phyloP scores from a whole-genome alignment of 2,888 invertebrate genomes.

The Cantharis rufa region DNA sequence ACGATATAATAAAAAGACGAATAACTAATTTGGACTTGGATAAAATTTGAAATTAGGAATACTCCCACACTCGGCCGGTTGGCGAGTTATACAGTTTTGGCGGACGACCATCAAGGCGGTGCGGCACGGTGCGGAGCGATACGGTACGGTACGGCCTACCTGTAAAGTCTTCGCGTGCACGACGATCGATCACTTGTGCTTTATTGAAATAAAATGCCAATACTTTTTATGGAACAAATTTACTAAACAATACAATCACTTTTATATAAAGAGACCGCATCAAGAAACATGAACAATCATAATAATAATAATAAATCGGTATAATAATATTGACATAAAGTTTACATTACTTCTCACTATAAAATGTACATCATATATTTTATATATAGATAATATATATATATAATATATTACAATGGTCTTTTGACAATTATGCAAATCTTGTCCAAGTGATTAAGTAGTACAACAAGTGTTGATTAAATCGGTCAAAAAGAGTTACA shows the following conservation, averaged over 20 bases:
- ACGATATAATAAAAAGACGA: no score
- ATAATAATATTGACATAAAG: conserved; percentile 53
- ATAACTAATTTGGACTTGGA: no score
- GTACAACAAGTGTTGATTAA: conserved; percentile 45
- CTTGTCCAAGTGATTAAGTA: conserved; percentile 52
- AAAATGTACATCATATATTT: conserved; percentile 52
- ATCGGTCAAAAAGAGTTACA: conserved; percentile 18
- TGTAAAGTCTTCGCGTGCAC: background rate
- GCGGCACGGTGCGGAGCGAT: no score
- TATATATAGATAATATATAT: background rate
- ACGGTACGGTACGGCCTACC: no score
- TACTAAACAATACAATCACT: conserved; percentile 56
- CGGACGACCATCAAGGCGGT: no score
- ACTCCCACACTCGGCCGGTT: background rate
- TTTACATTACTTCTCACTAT: conserved; percentile 47
- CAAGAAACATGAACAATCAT: conserved; percentile 54
- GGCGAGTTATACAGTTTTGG: no score
- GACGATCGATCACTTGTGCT: background rate
- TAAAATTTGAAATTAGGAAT: background rate
- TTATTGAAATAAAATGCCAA: conserved; percentile 26
- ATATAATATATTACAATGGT: conserved; percentile 51
- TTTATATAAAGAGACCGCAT: conserved; percentile 51
- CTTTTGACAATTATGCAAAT: conserved; percentile 51
- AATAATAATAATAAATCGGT: conserved; percentile 32
- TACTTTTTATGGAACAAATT: conserved; percentile 52